Percentiles rank a stretch among this genome's conserved stretches.
Conservation (phyloP, 1,140 invertebrate genomes). For the Lepidurus couesii region DNA sequence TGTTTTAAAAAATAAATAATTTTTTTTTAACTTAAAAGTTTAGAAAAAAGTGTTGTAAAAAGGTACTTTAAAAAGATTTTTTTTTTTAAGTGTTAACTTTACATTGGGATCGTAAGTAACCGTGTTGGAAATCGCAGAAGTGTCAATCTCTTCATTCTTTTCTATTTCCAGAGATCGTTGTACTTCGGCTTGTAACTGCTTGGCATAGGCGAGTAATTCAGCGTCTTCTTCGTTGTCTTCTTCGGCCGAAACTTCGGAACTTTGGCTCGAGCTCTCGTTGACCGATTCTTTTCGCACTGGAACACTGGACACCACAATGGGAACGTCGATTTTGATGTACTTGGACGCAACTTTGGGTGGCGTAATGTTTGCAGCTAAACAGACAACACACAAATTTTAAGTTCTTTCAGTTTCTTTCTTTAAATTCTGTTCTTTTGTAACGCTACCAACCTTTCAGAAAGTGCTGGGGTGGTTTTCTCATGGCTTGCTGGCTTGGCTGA, state of each 20-base stretch:
- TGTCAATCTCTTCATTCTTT: neutral
- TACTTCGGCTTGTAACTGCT: conserved; percentile 36
- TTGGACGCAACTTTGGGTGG: neutral
- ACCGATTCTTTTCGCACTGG: neutral
- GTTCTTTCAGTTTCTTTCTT: no score
- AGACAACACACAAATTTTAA: conserved; percentile 33
- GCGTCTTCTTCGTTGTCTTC: conserved; percentile 37
- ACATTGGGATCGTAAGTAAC: conserved; percentile 34
- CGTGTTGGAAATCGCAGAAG: conserved; percentile 35
- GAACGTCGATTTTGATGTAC: neutral
- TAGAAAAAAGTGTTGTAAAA: conserved; percentile 43
- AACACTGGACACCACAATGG: neutral
- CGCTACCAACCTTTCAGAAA: conserved; percentile 27
- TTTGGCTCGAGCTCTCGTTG: neutral
- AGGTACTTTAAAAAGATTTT: no score
- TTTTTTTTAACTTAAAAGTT: conserved; percentile 44
- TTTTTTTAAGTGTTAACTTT: no score
- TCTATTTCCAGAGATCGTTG: conserved; percentile 28
- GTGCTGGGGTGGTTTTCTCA: conserved; percentile 30
- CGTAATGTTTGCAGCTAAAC: neutral
- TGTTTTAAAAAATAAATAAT: no score
- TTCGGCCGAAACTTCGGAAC: neutral
- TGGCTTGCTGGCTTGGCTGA: conserved; percentile 24
- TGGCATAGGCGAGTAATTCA: conserved; percentile 16
- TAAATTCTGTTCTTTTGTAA: conserved; percentile 26